Percentiles rank a stretch among this genome's conserved stretches.
Evolutionary conservation across 2,888 invertebrate genomes (phyloP).

Genomic region (Folsomia candida): DNA sequence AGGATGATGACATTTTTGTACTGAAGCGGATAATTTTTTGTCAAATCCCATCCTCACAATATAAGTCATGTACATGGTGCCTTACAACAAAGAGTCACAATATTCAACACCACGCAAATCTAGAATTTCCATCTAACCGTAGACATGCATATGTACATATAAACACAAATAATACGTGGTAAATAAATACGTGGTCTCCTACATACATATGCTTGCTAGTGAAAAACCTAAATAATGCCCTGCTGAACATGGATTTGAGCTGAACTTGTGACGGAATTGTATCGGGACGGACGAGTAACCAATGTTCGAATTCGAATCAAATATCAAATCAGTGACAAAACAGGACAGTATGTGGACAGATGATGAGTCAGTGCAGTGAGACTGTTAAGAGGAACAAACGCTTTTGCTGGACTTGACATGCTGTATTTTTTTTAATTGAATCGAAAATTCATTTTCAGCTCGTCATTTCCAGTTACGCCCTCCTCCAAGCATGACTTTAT

Average conservation of each 20-base stretch:
- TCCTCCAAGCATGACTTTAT: slow-evolving; percentile 38
- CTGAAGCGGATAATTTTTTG: slow-evolving; percentile 11
- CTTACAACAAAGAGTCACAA: neutral
- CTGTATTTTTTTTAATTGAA: slow-evolving; percentile 11
- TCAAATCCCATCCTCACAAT: slow-evolving; percentile 7
- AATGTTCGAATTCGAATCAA: neutral
- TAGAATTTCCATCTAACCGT: neutral
- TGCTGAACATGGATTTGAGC: neutral
- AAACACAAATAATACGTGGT: too few species aligned
- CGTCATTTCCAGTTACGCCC: slow-evolving; percentile 41
- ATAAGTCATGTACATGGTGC: slow-evolving; percentile 7
- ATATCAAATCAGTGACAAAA: neutral
- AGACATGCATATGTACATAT: too few species aligned
- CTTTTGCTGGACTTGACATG: neutral
- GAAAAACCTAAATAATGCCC: neutral
- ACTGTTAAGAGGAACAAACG: neutral
- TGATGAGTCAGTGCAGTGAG: neutral
- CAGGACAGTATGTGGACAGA: neutral
- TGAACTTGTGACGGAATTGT: neutral
- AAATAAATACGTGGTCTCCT: too few species aligned
- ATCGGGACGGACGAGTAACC: neutral
- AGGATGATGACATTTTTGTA: slow-evolving; percentile 18
- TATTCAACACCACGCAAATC: neutral
- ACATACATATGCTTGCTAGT: neutral
- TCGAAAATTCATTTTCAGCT: slow-evolving; percentile 13